Conservation (phyloP, 2,888 invertebrate genomes). For the Melanchra persicariae region DNA sequence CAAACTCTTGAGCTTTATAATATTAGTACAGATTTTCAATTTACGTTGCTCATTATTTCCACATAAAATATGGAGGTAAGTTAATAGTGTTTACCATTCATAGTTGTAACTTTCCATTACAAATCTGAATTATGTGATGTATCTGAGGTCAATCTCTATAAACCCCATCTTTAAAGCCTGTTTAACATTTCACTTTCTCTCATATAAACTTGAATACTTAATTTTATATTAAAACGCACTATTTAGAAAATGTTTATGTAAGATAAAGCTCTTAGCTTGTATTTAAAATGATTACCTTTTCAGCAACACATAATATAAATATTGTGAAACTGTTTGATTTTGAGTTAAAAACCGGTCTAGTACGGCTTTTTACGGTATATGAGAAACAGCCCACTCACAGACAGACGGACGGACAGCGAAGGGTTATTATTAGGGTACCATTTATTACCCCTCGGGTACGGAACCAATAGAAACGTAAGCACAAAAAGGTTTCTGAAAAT, state of each 20-base stretch:
- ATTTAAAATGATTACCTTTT: background rate
- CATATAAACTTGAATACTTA: background rate
- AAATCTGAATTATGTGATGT: constrained; percentile 19
- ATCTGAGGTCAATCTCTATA: constrained; percentile 15
- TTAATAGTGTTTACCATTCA: background rate
- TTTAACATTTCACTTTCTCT: constrained; percentile 28
- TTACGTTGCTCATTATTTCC: background rate
- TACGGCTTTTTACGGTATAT: no score
- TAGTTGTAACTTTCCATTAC: constrained; percentile 33
- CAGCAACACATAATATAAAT: no score
- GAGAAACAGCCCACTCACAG: no score
- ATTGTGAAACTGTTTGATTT: background rate
- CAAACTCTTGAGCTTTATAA: no score
- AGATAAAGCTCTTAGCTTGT: no score
- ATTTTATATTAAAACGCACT: no score
- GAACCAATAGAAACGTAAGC: background rate
- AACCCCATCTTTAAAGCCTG: background rate
- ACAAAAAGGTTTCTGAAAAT: constrained; percentile 2
- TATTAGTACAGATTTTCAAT: no score
- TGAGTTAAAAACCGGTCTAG: no score
- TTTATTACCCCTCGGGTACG: no score
- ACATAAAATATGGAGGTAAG: no score
- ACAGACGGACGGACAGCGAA: no score
- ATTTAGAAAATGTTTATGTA: background rate
- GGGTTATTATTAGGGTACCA: no score